Percentiles rank a stretch among this genome's conserved stretches.
Evolutionary conservation across 64 coral and sea anemone genomes (phyloP).

Genomic region (Orbicella faveolata): DNA sequence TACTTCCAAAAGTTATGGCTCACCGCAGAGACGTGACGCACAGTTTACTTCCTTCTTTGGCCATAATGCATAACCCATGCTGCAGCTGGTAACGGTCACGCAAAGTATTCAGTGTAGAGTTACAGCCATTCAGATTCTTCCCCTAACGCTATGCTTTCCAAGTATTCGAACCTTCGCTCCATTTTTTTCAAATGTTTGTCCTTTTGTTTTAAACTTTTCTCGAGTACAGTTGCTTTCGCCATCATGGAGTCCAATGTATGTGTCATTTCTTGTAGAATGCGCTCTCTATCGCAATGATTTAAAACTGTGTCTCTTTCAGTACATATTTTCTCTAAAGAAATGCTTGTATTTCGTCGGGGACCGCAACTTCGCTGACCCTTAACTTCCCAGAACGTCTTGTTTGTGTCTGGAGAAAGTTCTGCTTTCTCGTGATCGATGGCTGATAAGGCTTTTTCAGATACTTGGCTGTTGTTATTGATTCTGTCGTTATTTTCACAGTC

Average conservation of each 20-base stretch:
- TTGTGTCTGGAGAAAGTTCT: not conserved
- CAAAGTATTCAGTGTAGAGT: not conserved
- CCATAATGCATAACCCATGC: too few relatives aligned
- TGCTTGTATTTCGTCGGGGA: not conserved
- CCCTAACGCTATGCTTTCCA: constrained; percentile 82
- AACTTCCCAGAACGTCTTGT: not conserved
- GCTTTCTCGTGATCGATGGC: not conserved
- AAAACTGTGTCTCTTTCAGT: not conserved
- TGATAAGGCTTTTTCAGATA: not conserved
- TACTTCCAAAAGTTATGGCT: too few relatives aligned
- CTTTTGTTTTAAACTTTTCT: constrained; percentile 62
- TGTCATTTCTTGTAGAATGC: constrained; percentile 63
- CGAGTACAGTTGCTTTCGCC: constrained; percentile 45
- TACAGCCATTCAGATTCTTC: constrained; percentile 64
- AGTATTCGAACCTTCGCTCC: constrained; percentile 74
- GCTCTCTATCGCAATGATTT: not conserved
- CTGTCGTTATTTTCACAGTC: constrained; percentile 4
- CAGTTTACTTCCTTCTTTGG: too few relatives aligned
- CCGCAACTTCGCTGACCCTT: not conserved
- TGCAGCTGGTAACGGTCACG: not conserved
- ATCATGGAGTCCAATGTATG: constrained; percentile 71
- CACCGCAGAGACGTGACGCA: too few relatives aligned
- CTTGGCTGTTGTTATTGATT: not conserved
- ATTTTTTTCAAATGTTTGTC: constrained; percentile 65
- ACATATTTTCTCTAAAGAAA: not conserved